A percentile compares a stretch with the other conserved stretches of the same genome.
phyloP scores from a whole-genome alignment of 2,888 invertebrate species.

The Nephrotoma flavescens region DNA sequence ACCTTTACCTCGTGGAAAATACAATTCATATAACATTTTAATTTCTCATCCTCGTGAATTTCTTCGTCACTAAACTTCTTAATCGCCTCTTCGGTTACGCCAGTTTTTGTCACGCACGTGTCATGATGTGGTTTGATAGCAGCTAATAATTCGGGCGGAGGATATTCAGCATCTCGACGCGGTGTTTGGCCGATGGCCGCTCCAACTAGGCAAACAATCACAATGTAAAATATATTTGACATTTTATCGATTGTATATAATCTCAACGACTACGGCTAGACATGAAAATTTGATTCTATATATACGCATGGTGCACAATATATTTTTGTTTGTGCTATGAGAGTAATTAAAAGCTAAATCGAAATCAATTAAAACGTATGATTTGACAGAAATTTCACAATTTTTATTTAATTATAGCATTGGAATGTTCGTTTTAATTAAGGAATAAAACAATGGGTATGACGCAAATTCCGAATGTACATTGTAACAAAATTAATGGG shows the following conservation, averaged over 20 bases:
- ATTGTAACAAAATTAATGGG: background rate
- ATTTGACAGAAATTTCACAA: background rate
- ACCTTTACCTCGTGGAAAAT: conserved; percentile 19
- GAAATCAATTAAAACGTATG: background rate
- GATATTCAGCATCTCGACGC: conserved; percentile 17
- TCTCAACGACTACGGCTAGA: background rate
- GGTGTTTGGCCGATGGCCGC: conserved; percentile 11
- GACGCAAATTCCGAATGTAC: background rate
- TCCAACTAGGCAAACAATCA: background rate
- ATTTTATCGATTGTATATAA: background rate
- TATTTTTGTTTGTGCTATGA: background rate
- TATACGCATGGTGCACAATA: background rate
- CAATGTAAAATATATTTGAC: background rate
- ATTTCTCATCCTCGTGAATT: conserved; percentile 20
- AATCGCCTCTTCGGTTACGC: conserved; percentile 19
- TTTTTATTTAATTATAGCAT: background rate
- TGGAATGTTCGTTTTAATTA: background rate
- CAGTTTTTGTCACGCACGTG: conserved; percentile 19
- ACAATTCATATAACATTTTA: conserved; percentile 25
- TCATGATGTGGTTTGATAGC: conserved; percentile 17
- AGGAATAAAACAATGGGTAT: background rate
- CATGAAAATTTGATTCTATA: background rate
- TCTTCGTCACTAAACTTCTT: conserved; percentile 22
- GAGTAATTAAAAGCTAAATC: background rate
- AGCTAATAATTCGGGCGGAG: conserved; percentile 17